Conservation (phyloP, 2,888 invertebrate species). For the Ichneumoninae sp. region DNA sequence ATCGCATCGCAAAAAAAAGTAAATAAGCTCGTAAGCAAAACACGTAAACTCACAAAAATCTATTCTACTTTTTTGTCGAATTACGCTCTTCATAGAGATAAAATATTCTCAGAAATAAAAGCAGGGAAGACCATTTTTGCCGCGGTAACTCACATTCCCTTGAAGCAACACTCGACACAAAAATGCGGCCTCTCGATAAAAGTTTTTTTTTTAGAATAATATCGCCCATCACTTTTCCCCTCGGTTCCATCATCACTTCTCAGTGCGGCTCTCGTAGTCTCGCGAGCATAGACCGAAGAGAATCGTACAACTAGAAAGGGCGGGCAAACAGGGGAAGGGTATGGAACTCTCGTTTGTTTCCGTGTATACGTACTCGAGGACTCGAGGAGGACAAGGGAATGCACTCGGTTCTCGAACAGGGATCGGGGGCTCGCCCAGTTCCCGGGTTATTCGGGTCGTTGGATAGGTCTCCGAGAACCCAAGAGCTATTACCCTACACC, state of each 20-base stretch:
- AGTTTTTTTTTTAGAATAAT: conserved; percentile 15
- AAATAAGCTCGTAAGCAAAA: too few species aligned
- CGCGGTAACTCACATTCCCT: too few species aligned
- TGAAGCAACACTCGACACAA: background rate
- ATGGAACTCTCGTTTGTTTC: conserved; percentile 53
- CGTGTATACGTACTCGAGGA: conserved; percentile 45
- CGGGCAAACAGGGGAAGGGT: conserved; percentile 35
- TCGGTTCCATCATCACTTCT: conserved; percentile 44
- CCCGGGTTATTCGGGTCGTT: conserved; percentile 55
- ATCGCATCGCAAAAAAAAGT: too few species aligned
- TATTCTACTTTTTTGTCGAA: too few species aligned
- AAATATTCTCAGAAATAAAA: too few species aligned
- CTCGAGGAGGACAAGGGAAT: conserved; percentile 51
- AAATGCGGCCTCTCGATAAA: background rate
- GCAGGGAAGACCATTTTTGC: too few species aligned
- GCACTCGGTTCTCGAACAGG: conserved; percentile 53
- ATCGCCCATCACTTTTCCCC: background rate
- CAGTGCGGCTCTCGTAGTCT: background rate
- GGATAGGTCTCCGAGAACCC: conserved; percentile 47
- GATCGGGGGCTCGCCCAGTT: conserved; percentile 27
- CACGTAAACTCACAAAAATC: too few species aligned
- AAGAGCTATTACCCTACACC: conserved; percentile 53
- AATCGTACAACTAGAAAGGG: conserved; percentile 23
- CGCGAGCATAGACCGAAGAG: conserved; percentile 19
- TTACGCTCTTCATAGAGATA: too few species aligned